These are phyloP conservation scores for Erynnis tages DNA, from an alignment of 2,888 invertebrate species.

Conservation along the genomic window DNA sequence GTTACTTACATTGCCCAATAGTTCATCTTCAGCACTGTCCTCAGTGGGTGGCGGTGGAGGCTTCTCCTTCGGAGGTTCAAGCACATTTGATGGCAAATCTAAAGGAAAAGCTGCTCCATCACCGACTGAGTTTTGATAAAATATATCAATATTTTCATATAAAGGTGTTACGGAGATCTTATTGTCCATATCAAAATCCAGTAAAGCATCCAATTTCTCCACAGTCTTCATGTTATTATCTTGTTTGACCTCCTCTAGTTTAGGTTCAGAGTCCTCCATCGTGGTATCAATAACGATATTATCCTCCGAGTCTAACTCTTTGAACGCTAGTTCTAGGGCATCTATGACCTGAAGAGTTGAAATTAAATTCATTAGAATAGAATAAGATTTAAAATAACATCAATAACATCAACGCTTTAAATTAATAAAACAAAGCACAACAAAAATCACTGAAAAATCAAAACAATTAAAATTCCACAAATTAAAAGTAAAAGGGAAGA, in stretches of 20 bases:
- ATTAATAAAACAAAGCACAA: conserved; percentile 23
- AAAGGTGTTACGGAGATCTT: conserved; percentile 77
- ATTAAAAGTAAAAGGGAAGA: conserved; percentile 28
- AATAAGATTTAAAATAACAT: not conserved
- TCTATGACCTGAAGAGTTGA: conserved; percentile 78
- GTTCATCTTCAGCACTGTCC: conserved; percentile 62
- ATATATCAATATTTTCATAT: conserved; percentile 83
- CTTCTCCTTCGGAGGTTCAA: conserved; percentile 92
- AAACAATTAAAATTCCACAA: conserved; percentile 26
- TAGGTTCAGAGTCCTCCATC: conserved; percentile 58
- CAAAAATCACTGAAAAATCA: conserved; percentile 21
- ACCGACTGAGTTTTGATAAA: conserved; percentile 65
- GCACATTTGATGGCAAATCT: conserved; percentile 79
- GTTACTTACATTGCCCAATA: conserved; percentile 73
- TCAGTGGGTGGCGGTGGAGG: conserved; percentile 91
- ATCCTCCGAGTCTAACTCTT: conserved; percentile 82
- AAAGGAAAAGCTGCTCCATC: conserved; percentile 72
- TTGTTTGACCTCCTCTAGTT: conserved; percentile 39
- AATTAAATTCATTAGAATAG: conserved; percentile 17
- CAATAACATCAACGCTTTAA: conserved; percentile 12
- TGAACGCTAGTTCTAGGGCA: conserved; percentile 83
- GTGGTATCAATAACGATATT: conserved; percentile 45
- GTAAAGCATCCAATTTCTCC: conserved; percentile 42
- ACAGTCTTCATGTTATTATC: conserved; percentile 25
- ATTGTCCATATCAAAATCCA: conserved; percentile 51